phyloP scores from a whole-genome alignment of 1,140 invertebrate species.

The Drosophila busckii region DNA sequence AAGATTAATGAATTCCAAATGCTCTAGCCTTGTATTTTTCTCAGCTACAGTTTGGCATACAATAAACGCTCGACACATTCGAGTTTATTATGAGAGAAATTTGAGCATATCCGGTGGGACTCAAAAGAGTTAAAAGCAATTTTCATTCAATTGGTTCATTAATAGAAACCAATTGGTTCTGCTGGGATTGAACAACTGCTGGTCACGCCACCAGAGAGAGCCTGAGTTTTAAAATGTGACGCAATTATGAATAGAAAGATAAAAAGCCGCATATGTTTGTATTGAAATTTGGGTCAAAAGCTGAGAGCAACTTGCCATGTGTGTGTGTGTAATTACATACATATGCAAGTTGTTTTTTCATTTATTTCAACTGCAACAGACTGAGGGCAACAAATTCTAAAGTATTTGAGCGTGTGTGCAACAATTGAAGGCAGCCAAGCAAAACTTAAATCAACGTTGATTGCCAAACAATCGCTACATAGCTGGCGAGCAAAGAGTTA shows the following conservation, averaged over 20 bases:
- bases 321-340: too few species aligned
- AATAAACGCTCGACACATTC: conserved; percentile 24
- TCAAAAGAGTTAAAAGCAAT: conserved; percentile 23
- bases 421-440: conserved; percentile 23
- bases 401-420: too few species aligned
- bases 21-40: too few species aligned
- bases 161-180: conserved; percentile 62
- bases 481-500: neutral
- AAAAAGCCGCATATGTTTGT: too few species aligned
- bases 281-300: too few species aligned
- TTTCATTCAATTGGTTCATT: conserved; percentile 45
- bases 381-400: too few species aligned
- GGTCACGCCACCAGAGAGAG: conserved; percentile 23
- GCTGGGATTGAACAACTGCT: conserved; percentile 21
- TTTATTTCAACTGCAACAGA: too few species aligned
- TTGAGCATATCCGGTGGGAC: conserved; percentile 53
- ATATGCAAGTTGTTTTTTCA: too few species aligned
- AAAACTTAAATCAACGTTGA: conserved; percentile 67
- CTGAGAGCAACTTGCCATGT: too few species aligned
- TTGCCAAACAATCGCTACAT: conserved; percentile 61
- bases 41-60: conserved; percentile 50
- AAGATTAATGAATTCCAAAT: conserved; percentile 73
- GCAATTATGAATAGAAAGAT: too few species aligned
- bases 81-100: conserved; percentile 49
- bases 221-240: too few species aligned